phyloP scores from a whole-genome alignment of 2,113 vertebrate genomes.

The Percopsis transmontana region DNA sequence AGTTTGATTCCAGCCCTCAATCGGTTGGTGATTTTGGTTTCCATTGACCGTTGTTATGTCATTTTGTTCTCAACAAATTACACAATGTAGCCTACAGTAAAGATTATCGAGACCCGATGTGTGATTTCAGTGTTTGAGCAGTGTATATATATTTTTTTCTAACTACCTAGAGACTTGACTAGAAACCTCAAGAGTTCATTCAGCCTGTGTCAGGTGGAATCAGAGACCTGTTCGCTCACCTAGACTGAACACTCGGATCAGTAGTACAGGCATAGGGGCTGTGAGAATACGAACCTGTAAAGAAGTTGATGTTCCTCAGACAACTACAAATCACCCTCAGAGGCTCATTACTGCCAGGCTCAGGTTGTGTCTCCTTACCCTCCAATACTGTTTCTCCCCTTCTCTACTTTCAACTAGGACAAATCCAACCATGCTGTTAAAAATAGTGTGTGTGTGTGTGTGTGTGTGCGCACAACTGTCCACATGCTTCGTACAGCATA shows the following conservation, averaged over 20 bases:
- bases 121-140: too few species aligned
- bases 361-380: slow-evolving; percentile 18
- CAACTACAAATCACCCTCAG: slow-evolving; percentile 10
- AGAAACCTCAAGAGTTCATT: background rate
- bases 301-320: slow-evolving; percentile 25
- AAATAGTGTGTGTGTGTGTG: slow-evolving; percentile 24
- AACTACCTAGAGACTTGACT: background rate
- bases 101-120: too few species aligned
- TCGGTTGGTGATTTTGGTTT: too few species aligned
- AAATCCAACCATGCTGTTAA: slow-evolving; percentile 26
- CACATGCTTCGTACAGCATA: background rate
- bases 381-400: slow-evolving; percentile 45
- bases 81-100: too few species aligned
- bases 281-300: slow-evolving; percentile 18
- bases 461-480: background rate
- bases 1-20: too few species aligned
- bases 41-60: too few species aligned
- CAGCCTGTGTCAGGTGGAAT: slow-evolving; percentile 15
- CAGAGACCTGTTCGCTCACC: background rate
- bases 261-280: slow-evolving; percentile 6
- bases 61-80: too few species aligned
- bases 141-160: background rate
- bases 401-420: slow-evolving; percentile 23
- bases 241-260: background rate
- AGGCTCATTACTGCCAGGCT: slow-evolving; percentile 33